A percentile compares a stretch with the other conserved stretches of the same genome.
These are phyloP conservation scores for Nycticryphes semicollaris DNA, from an alignment of 2,113 vertebrate species.

Conservation along the genomic window DNA sequence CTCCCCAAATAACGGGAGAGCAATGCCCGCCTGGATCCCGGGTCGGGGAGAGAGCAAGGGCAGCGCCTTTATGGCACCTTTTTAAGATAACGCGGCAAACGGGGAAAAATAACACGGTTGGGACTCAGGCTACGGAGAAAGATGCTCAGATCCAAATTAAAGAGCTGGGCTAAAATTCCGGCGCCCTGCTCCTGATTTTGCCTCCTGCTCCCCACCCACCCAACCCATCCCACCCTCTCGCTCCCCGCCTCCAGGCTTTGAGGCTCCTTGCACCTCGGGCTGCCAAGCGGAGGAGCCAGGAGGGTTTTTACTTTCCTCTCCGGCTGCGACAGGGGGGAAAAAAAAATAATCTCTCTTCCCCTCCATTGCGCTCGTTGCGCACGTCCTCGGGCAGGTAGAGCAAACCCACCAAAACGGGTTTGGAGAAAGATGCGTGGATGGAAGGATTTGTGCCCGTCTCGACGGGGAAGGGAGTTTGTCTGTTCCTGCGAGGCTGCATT, in stretches of 20 bases:
- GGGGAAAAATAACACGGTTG: background rate
- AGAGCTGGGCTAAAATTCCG: background rate
- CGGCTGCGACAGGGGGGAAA: fast-evolving
- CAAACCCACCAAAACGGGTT: background rate
- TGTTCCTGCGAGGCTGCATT: background rate
- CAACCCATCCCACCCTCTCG: no score
- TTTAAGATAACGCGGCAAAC: background rate
- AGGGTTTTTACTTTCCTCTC: background rate
- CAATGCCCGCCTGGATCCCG: background rate
- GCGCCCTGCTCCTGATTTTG: background rate
- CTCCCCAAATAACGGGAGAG: background rate
- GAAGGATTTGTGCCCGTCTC: background rate
- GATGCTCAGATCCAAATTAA: background rate
- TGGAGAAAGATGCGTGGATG: background rate
- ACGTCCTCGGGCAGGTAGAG: background rate
- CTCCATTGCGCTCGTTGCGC: no score
- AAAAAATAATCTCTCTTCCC: background rate
- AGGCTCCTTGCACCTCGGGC: background rate
- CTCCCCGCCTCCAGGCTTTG: background rate
- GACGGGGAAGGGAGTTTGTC: background rate
- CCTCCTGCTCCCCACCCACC: fast-evolving
- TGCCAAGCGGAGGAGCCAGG: background rate
- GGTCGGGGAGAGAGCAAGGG: background rate
- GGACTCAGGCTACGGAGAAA: background rate
- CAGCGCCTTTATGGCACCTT: background rate